These are phyloP conservation scores for Ptilonorhynchus violaceus DNA, from an alignment of 2,113 vertebrate genomes.

Conservation along the genomic window DNA sequence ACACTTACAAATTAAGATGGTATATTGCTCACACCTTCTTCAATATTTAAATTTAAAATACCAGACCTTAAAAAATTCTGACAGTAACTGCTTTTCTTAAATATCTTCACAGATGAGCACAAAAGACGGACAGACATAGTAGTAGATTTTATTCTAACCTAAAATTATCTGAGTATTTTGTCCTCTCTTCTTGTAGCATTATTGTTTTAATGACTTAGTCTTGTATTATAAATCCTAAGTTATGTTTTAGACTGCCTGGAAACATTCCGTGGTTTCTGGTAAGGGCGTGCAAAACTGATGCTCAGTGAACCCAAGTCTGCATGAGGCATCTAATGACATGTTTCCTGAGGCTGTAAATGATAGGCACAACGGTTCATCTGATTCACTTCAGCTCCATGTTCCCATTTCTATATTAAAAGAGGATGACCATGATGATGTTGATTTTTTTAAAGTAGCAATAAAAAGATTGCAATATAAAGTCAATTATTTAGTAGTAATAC, in stretches of 20 bases:
- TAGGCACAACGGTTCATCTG: not conserved
- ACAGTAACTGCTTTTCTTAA: not conserved
- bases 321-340: not conserved
- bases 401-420: not conserved
- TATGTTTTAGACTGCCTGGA: not conserved
- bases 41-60: not conserved
- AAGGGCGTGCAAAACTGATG: not conserved
- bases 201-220: not conserved
- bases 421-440: not conserved
- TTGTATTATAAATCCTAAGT: not conserved
- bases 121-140: not conserved
- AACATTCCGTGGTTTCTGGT: not conserved
- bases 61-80: not conserved
- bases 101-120: not conserved
- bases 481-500: not conserved
- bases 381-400: not conserved
- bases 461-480: not conserved
- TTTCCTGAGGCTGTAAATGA: not conserved
- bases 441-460: not conserved
- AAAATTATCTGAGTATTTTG: not conserved
- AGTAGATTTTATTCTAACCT: not conserved
- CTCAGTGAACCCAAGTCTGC: not conserved
- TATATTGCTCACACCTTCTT: not conserved
- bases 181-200: not conserved
- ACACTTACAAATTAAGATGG: not conserved